Evolutionary conservation across 2,888 invertebrate species (phyloP).

Genomic region (Patella ulyssiponensis): DNA sequence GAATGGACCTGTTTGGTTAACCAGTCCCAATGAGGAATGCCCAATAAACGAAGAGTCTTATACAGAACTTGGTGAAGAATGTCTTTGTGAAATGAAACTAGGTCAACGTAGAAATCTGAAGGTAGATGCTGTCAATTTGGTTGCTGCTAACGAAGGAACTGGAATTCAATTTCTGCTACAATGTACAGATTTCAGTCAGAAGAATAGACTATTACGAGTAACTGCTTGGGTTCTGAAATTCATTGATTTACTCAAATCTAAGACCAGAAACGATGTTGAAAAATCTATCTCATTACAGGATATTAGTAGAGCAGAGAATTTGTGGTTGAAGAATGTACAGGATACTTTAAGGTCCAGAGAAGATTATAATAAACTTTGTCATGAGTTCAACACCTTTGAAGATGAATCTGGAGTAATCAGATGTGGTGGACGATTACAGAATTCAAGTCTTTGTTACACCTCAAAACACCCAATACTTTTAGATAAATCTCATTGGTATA

Average conservation of each 20-base stretch:
- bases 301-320: not conserved
- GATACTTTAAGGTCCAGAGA: not conserved
- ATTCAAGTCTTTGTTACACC: not conserved
- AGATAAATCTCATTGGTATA: constrained; percentile 5
- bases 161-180: not conserved
- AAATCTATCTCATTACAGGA: not conserved
- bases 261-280: not conserved
- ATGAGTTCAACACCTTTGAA: not conserved
- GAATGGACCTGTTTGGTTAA: not conserved
- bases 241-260: not conserved
- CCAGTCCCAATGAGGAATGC: not conserved
- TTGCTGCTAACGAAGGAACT: not conserved
- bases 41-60: not conserved
- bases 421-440: not conserved
- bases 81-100: not conserved
- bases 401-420: not conserved
- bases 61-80: not conserved
- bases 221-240: constrained; percentile 2
- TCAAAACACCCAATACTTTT: not conserved
- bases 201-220: not conserved
- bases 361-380: not conserved
- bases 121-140: not conserved
- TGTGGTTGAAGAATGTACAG: not conserved
- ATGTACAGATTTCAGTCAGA: not conserved
- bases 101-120: not conserved